A percentile compares a stretch with the other conserved stretches of the same genome.
phyloP scores from a whole-genome alignment of 1,140 invertebrate species.

The Panagrolaimus sp. region DNA sequence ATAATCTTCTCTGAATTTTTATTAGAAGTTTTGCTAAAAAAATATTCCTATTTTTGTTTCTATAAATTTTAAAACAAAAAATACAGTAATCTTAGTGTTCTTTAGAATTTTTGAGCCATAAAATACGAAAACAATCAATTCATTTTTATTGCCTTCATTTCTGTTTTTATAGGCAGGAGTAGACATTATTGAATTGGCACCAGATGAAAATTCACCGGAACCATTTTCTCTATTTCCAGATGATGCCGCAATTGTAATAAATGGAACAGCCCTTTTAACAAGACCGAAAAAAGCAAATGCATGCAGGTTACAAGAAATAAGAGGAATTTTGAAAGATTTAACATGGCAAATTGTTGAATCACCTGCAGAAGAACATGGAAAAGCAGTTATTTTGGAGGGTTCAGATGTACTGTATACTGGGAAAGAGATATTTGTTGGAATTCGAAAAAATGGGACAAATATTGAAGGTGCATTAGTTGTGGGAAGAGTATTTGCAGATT shows the following conservation, averaged over 20 bases:
- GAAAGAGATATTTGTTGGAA: slow-evolving; percentile 53
- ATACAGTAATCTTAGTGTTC: too few species aligned
- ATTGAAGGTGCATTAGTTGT: slow-evolving; percentile 53
- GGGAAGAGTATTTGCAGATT: slow-evolving; percentile 48
- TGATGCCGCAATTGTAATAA: slow-evolving; percentile 80
- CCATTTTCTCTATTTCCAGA: slow-evolving; percentile 76
- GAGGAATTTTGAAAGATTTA: slow-evolving; percentile 28
- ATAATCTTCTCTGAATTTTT: too few species aligned
- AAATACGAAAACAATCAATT: too few species aligned
- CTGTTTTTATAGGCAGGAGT: slow-evolving; percentile 70
- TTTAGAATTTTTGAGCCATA: too few species aligned
- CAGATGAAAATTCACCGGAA: slow-evolving; percentile 66
- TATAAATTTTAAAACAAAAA: too few species aligned
- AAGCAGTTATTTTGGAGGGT: slow-evolving; percentile 50
- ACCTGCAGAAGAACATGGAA: slow-evolving; percentile 34
- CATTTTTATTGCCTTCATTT: slow-evolving; percentile 3
- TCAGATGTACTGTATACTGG: slow-evolving; percentile 53
- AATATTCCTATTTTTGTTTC: too few species aligned
- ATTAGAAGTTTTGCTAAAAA: too few species aligned
- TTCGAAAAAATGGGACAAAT: slow-evolving; percentile 56
- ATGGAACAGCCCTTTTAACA: slow-evolving; percentile 81
- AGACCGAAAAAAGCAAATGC: slow-evolving; percentile 67
- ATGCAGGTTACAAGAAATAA: slow-evolving; percentile 18
- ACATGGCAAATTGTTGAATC: slow-evolving; percentile 49
- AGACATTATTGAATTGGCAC: slow-evolving; percentile 83